Conservation (phyloP, 2,797 vertebrate species). For the Molossus alvarezi region DNA sequence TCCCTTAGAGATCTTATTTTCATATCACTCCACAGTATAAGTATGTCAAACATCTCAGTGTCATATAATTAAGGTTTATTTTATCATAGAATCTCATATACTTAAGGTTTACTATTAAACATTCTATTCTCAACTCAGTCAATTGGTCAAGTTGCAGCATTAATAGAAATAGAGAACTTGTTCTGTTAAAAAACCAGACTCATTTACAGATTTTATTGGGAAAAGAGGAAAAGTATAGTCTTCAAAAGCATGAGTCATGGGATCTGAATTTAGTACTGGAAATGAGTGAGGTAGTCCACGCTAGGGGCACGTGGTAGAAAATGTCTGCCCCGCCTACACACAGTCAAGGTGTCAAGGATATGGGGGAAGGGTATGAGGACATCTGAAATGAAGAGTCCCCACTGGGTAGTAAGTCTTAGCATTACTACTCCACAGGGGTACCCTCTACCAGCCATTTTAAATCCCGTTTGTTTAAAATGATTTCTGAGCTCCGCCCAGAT, state of each 20-base stretch:
- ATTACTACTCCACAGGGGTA: background rate
- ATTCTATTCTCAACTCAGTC: background rate
- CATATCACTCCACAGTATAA: background rate
- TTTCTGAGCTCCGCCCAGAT: background rate
- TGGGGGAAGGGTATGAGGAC: rapidly evolving
- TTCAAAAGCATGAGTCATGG: background rate
- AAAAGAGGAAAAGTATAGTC: background rate
- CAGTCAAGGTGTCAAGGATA: background rate
- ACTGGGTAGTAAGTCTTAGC: background rate
- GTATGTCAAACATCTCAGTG: background rate
- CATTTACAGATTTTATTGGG: background rate
- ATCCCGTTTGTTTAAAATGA: background rate
- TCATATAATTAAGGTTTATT: background rate
- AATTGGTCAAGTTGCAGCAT: background rate
- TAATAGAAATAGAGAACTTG: conserved; percentile 1
- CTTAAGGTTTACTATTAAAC: background rate
- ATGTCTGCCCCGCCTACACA: background rate
- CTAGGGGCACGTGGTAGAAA: background rate
- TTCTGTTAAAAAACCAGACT: background rate
- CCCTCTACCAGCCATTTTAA: background rate
- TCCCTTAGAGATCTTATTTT: conserved; percentile 10
- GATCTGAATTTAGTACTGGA: background rate
- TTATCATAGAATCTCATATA: background rate
- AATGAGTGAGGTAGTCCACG: background rate
- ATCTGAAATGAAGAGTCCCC: background rate